Conservation (phyloP, 2,888 invertebrate genomes). For the Odontocolon sp. region DNA sequence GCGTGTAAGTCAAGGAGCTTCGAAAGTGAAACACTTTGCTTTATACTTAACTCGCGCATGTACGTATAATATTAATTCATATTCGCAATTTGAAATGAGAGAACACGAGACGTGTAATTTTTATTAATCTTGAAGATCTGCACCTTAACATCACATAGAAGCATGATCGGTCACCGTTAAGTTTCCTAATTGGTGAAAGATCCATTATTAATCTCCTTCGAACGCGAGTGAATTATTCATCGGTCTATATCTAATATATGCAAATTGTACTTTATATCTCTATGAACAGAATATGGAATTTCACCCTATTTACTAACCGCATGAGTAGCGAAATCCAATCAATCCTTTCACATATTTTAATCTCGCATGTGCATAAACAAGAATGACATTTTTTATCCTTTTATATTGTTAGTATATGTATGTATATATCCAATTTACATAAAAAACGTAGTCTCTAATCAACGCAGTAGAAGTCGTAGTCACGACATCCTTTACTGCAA, state of each 20-base stretch:
- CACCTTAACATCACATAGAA: conserved; percentile 1
- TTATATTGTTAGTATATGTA: conserved; percentile 2
- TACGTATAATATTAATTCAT: conserved; percentile 36
- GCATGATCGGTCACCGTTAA: conserved; percentile 40
- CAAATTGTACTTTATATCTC: conserved; percentile 5
- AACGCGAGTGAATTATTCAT: conserved; percentile 34
- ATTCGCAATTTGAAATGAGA: not conserved
- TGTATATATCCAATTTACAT: not conserved
- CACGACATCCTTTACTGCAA: conserved; percentile 18
- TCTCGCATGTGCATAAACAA: conserved; percentile 11
- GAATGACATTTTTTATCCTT: not conserved
- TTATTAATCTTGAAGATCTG: not conserved
- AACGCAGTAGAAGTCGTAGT: conserved; percentile 18
- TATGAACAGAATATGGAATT: conserved; percentile 29
- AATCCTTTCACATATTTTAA: conserved; percentile 36
- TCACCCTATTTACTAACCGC: conserved; percentile 16
- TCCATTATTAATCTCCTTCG: conserved; percentile 52
- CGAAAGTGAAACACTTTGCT: conserved; percentile 62
- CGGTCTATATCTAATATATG: conserved; percentile 5
- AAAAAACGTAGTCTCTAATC: conserved; percentile 21
- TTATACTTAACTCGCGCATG: conserved; percentile 43
- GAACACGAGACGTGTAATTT: not conserved
- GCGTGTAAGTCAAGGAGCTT: conserved; percentile 51
- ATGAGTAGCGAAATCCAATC: conserved; percentile 17
- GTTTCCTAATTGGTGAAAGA: conserved; percentile 51